These are phyloP conservation scores for Resseliella maxima DNA, from an alignment of 2,888 invertebrate genomes.

Conservation along the genomic window DNA sequence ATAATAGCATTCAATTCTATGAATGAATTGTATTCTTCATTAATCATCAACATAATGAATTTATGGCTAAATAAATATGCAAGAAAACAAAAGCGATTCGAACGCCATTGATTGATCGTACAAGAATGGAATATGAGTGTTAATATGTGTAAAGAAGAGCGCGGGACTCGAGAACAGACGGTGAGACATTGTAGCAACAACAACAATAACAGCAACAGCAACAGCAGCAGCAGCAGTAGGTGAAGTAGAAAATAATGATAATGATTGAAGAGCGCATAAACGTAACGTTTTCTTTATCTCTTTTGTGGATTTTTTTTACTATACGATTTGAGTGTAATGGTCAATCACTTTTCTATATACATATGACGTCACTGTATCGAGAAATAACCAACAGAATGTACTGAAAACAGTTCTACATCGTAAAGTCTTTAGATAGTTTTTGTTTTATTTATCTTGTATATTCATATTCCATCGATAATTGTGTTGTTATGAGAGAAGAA, in stretches of 20 bases:
- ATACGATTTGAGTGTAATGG: neutral
- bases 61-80: conserved; percentile 12
- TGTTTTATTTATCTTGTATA: neutral
- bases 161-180: neutral
- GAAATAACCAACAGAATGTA: neutral
- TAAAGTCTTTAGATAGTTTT: neutral
- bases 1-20: neutral
- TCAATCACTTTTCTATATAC: neutral
- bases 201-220: neutral
- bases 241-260: conserved; percentile 5
- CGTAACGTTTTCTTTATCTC: neutral
- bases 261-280: neutral
- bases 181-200: neutral
- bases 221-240: neutral
- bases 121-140: neutral
- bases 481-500: too few species aligned
- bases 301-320: neutral
- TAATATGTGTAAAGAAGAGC: neutral
- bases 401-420: neutral
- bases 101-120: neutral
- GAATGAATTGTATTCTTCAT: conserved; percentile 37
- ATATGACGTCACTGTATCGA: neutral
- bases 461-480: too few species aligned
- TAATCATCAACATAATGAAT: conserved; percentile 20
- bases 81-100: neutral